Conservation (phyloP, 2,888 invertebrate species). For the Asteroscopus sphinx region DNA sequence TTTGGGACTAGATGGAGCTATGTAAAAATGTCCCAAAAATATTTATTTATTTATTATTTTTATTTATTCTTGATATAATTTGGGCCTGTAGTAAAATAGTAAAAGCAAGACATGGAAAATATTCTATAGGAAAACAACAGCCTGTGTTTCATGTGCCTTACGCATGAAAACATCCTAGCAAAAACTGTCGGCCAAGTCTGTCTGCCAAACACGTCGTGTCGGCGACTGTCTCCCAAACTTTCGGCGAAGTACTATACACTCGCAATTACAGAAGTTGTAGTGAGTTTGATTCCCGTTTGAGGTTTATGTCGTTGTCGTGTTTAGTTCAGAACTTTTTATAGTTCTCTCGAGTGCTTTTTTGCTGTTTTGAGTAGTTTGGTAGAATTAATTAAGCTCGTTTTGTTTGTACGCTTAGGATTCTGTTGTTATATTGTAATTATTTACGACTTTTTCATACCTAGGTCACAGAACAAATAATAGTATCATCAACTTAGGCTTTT, state of each 20-base stretch:
- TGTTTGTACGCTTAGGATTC: too few relatives aligned
- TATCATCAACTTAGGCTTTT: too few relatives aligned
- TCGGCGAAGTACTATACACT: slow-evolving; percentile 14
- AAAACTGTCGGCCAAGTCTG: slow-evolving; percentile 17
- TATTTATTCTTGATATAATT: too few relatives aligned
- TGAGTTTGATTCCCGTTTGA: slow-evolving; percentile 34
- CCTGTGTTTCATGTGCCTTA: slow-evolving; percentile 20
- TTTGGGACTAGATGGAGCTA: too few relatives aligned
- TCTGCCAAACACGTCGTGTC: slow-evolving; percentile 24
- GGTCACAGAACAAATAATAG: too few relatives aligned
- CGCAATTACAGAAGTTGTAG: slow-evolving; percentile 23
- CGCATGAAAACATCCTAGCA: slow-evolving; percentile 11
- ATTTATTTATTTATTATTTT: too few relatives aligned
- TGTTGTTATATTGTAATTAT: too few relatives aligned
- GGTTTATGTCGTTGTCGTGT: slow-evolving; percentile 34
- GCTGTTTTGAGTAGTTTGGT: slow-evolving; percentile 18
- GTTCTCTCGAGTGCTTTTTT: slow-evolving; percentile 15
- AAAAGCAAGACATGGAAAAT: not conserved
- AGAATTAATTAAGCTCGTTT: slow-evolving; percentile 5
- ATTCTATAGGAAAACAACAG: not conserved
- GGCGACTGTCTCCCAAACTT: slow-evolving; percentile 38
- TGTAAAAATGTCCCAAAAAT: too few relatives aligned
- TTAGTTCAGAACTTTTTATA: slow-evolving; percentile 42
- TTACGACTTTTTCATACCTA: too few relatives aligned
- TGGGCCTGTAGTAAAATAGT: too few relatives aligned